Percentiles rank a stretch among this genome's conserved stretches.
phyloP scores from a whole-genome alignment of 2,888 invertebrate species.

The Lysandra coridon region DNA sequence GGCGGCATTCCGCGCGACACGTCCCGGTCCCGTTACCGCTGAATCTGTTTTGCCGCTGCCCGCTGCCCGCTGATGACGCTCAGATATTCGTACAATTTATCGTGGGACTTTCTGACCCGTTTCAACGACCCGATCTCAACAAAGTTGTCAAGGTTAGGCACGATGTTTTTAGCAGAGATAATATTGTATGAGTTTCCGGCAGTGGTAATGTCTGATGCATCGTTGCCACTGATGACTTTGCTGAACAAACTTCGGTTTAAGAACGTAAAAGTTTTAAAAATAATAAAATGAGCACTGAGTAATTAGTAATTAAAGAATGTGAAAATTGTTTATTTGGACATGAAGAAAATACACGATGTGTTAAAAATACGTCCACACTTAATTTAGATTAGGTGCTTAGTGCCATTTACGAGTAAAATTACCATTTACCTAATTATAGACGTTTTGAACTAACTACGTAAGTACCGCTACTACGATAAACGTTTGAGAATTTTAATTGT shows the following conservation, averaged over 20 bases:
- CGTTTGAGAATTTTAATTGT: background rate
- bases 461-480: background rate
- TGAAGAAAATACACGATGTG: slow-evolving; percentile 10
- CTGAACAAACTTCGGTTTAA: background rate
- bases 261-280: background rate
- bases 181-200: background rate
- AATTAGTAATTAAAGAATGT: background rate
- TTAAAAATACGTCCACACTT: slow-evolving; percentile 12
- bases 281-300: background rate
- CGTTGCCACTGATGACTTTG: background rate
- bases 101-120: background rate
- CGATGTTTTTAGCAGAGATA: background rate
- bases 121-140: background rate
- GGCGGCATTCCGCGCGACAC: slow-evolving; percentile 70
- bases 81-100: slow-evolving; percentile 28
- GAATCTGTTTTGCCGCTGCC: slow-evolving; percentile 24
- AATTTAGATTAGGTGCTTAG: slow-evolving; percentile 12
- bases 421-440: slow-evolving; percentile 10
- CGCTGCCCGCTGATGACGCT: slow-evolving; percentile 20
- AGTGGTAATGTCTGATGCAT: background rate
- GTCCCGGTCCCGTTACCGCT: slow-evolving; percentile 41
- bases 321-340: slow-evolving; percentile 14
- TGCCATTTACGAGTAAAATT: slow-evolving; percentile 16
- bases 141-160: background rate
- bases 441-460: background rate